These are phyloP conservation scores for Perognathus longimembris DNA, from an alignment of 2,113 vertebrate genomes.

Conservation along the genomic window DNA sequence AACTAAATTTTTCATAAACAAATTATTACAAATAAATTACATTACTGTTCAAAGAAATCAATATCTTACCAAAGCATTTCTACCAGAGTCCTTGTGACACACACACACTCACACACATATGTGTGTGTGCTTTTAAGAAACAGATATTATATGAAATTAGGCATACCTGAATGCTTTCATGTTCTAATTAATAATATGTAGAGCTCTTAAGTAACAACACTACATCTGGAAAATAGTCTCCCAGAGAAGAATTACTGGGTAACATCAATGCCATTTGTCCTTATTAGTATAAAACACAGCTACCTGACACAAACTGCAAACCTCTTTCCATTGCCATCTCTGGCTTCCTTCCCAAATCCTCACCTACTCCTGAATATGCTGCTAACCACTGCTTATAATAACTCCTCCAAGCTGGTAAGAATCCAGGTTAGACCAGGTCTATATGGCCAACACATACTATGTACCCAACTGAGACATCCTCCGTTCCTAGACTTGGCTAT, in stretches of 20 bases:
- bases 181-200: neutral
- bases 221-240: neutral
- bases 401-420: neutral
- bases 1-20: neutral
- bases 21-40: neutral
- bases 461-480: neutral
- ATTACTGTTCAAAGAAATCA: neutral
- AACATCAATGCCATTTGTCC: neutral
- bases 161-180: neutral
- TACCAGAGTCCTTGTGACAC: neutral
- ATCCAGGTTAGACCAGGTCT: neutral
- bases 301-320: neutral
- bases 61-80: neutral
- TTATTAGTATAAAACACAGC: neutral
- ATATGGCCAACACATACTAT: neutral
- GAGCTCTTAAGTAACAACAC: constrained; percentile 18
- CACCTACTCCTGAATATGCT: neutral
- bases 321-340: neutral
- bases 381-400: neutral
- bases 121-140: too few species aligned
- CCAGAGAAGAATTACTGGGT: neutral
- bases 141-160: neutral
- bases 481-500: neutral
- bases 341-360: neutral
- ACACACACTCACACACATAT: too few species aligned